These are phyloP conservation scores for Saguinus midas DNA, from an alignment of 2,113 vertebrate genomes.

Conservation along the genomic window DNA sequence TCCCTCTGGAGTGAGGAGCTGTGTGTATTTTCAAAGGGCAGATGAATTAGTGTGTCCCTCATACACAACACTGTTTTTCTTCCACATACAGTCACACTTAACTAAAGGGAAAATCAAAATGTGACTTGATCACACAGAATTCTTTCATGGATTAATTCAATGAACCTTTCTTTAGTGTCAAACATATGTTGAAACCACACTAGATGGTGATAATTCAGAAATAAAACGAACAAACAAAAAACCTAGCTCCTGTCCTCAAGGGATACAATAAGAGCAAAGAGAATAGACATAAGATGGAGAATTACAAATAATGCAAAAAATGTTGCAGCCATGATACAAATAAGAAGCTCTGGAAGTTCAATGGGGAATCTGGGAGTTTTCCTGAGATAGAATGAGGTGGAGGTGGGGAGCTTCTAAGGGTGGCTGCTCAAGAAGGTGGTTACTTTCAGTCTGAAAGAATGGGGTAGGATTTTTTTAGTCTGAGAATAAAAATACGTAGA, in stretches of 20 bases:
- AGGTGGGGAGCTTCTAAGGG: neutral
- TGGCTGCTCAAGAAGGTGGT: neutral
- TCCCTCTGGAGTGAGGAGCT: neutral
- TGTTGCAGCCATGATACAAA: neutral
- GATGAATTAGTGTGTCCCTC: neutral
- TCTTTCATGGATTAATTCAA: neutral
- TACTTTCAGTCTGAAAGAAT: neutral
- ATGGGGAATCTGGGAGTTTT: neutral
- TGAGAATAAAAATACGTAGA: neutral
- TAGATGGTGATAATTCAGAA: neutral
- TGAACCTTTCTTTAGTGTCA: neutral
- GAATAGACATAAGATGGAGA: neutral
- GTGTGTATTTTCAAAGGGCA: neutral
- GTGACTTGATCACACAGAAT: constrained; percentile 17
- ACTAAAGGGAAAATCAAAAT: neutral
- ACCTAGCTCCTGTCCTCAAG: neutral
- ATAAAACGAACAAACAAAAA: neutral
- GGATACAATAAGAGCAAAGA: neutral
- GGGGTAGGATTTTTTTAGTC: neutral
- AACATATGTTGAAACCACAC: neutral
- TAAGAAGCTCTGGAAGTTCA: neutral
- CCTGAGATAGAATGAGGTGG: neutral
- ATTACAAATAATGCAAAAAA: neutral
- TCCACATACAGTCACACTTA: neutral
- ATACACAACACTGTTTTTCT: neutral